Evolutionary conservation across 2,888 invertebrate genomes (phyloP).

Genomic region (Sarcophaga subvicina): DNA sequence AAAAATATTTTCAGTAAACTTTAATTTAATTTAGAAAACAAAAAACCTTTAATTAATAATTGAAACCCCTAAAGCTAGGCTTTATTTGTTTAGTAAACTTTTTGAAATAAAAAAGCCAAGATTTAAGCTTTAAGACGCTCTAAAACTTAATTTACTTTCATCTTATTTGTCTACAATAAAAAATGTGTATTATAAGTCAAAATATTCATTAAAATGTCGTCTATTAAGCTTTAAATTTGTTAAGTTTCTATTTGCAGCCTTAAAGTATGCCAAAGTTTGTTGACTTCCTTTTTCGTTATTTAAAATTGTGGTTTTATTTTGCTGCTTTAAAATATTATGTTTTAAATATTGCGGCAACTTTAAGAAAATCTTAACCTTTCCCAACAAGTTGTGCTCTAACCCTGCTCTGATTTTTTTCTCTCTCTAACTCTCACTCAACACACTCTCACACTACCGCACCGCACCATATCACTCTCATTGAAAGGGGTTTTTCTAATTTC

Average conservation of each 20-base stretch:
- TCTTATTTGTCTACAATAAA: too few relatives aligned
- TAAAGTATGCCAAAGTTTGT: slow-evolving; percentile 64
- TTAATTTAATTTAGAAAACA: too few relatives aligned
- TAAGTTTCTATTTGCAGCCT: slow-evolving; percentile 20
- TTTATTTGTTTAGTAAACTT: neutral
- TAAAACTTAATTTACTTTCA: too few relatives aligned
- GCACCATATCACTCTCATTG: neutral
- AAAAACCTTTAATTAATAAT: too few relatives aligned
- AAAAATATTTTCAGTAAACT: too few relatives aligned
- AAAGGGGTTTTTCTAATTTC: slow-evolving; percentile 58
- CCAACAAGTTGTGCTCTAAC: slow-evolving; percentile 55
- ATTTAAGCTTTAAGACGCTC: too few relatives aligned
- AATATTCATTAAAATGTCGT: too few relatives aligned
- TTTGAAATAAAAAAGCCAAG: too few relatives aligned
- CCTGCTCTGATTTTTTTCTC: slow-evolving; percentile 38
- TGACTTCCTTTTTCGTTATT: slow-evolving; percentile 39
- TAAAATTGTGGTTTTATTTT: slow-evolving; percentile 9
- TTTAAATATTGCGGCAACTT: slow-evolving; percentile 20
- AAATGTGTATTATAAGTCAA: too few relatives aligned
- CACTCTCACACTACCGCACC: slow-evolving; percentile 30
- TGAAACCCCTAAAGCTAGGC: neutral
- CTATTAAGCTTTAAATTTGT: too few relatives aligned
- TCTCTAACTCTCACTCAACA: neutral
- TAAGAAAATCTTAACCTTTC: slow-evolving; percentile 65
- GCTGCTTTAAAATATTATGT: slow-evolving; percentile 41